Percentiles rank a stretch among this genome's conserved stretches.
Conservation (phyloP, 2,797 vertebrate genomes). For the Garrulus glandarius region DNA sequence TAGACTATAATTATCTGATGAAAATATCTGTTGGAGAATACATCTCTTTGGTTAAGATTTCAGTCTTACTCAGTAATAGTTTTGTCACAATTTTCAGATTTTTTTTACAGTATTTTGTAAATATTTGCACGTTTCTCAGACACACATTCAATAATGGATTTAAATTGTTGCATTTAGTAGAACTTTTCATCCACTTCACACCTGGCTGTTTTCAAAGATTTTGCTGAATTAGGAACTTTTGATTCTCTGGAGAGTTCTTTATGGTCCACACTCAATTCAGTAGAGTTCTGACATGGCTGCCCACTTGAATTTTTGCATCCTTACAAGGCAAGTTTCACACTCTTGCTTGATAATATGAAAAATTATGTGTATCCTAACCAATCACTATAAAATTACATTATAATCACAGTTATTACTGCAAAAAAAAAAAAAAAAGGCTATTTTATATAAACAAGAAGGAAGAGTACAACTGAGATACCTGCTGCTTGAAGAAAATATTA, state of each 20-base stretch:
- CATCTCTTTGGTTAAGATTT: background rate
- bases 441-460: background rate
- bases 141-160: background rate
- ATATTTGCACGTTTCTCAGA: background rate
- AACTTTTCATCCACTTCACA: background rate
- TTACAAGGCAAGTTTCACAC: background rate
- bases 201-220: background rate
- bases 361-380: background rate
- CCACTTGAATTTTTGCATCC: background rate
- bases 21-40: background rate
- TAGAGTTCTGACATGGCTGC: background rate
- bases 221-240: background rate
- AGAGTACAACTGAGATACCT: background rate
- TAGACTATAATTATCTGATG: background rate
- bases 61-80: background rate
- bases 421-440: background rate
- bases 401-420: background rate
- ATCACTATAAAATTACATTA: background rate
- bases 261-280: background rate
- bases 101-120: background rate
- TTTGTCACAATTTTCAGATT: background rate
- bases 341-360: background rate
- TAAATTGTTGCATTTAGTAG: background rate
- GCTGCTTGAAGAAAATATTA: background rate
- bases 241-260: background rate